Evolutionary conservation across 2,888 invertebrate genomes (phyloP).

Genomic region (Cyclophora albipunctata): DNA sequence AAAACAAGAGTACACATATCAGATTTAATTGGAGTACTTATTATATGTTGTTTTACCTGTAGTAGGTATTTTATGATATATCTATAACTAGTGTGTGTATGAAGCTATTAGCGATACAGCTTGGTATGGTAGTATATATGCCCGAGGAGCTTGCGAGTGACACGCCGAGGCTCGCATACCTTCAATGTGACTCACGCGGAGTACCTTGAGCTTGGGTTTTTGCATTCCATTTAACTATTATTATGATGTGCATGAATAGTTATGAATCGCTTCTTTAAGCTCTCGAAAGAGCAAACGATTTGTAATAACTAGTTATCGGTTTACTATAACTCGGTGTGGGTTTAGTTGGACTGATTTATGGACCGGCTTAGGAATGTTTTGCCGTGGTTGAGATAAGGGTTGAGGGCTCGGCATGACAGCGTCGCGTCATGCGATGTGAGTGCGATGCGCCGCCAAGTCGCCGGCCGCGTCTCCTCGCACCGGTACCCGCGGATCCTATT

Average conservation of each 20-base stretch:
- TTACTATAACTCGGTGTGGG: neutral
- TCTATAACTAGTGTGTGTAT: too few species aligned
- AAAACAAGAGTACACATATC: too few species aligned
- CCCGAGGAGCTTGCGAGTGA: constrained; percentile 19
- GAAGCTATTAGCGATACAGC: too few species aligned
- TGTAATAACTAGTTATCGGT: constrained; percentile 2
- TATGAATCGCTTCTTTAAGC: constrained; percentile 3
- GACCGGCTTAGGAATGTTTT: constrained; percentile 51
- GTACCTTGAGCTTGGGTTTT: constrained; percentile 49
- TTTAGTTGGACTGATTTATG: constrained; percentile 31
- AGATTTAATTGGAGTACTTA: too few species aligned
- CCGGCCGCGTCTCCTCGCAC: constrained; percentile 32
- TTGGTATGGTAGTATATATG: too few species aligned
- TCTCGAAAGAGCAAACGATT: neutral
- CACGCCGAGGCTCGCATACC: constrained; percentile 49
- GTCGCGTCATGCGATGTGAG: constrained; percentile 10
- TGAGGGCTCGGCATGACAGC: constrained; percentile 13
- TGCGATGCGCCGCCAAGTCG: constrained; percentile 17
- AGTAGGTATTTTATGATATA: too few species aligned
- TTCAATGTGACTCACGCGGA: constrained; percentile 55
- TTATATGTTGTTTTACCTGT: too few species aligned
- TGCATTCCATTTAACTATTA: constrained; percentile 48
- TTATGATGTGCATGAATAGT: constrained; percentile 25
- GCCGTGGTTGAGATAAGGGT: constrained; percentile 34
- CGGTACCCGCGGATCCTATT: constrained; percentile 26